Percentiles rank a stretch among this genome's conserved stretches.
Conservation (phyloP, 2,113 vertebrate genomes). For the Ciconia maguari region DNA sequence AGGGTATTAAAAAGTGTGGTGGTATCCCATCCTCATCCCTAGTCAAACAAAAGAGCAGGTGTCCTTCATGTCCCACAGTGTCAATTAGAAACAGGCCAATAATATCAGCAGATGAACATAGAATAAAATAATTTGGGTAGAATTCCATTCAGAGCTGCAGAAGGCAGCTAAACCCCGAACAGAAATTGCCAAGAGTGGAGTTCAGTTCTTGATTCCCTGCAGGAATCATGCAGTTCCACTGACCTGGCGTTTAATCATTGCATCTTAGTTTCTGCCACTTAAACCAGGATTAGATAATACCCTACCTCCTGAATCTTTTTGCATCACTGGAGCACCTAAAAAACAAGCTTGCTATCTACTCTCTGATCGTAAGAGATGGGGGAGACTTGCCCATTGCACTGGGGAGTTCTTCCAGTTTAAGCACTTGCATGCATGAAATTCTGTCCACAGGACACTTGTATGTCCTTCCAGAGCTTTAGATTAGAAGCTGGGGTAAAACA, state of each 20-base stretch:
- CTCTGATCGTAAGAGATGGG: not conserved
- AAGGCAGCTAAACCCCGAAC: not conserved
- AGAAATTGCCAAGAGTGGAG: not conserved
- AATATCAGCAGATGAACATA: not conserved
- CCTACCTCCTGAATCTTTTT: not conserved
- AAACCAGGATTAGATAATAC: not conserved
- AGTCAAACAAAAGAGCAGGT: not conserved
- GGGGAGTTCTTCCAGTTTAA: not conserved
- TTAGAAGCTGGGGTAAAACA: not conserved
- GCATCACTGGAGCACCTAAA: not conserved
- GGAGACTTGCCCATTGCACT: not conserved
- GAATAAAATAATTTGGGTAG: not conserved
- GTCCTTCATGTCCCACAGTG: not conserved
- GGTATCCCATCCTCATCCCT: not conserved
- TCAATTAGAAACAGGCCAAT: not conserved
- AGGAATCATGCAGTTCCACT: not conserved
- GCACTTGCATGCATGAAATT: not conserved
- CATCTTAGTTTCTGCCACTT: not conserved
- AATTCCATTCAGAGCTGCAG: not conserved
- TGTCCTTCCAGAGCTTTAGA: not conserved
- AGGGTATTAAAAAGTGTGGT: conserved; percentile 49
- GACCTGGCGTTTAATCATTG: not conserved
- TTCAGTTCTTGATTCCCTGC: not conserved
- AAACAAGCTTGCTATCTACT: not conserved
- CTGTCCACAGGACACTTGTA: not conserved